Evolutionary conservation across 2,888 invertebrate species (phyloP).

Genomic region (Matsumyia berberina): DNA sequence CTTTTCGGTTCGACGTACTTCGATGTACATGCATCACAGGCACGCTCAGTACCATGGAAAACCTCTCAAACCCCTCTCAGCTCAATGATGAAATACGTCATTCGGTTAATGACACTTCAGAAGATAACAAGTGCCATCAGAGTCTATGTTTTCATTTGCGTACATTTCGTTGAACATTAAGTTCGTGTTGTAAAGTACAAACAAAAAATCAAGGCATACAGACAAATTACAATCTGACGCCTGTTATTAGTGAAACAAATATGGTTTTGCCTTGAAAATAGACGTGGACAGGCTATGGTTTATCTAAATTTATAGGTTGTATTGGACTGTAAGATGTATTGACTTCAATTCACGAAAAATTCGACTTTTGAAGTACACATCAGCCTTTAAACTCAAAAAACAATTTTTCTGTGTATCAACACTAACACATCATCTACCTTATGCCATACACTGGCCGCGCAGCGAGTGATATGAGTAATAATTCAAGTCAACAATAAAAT

Average conservation of each 20-base stretch:
- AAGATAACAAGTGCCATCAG: slow-evolving; percentile 12
- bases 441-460: not conserved
- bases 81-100: slow-evolving; percentile 6
- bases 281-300: no score
- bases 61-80: not conserved
- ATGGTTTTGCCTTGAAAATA: no score
- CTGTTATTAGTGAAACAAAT: no score
- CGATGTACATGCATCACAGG: slow-evolving; percentile 1
- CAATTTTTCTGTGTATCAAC: no score
- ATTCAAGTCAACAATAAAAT: slow-evolving; percentile 31
- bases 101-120: slow-evolving; percentile 22
- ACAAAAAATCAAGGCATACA: not conserved
- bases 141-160: not conserved
- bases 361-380: no score
- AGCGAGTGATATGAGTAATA: slow-evolving; percentile 7
- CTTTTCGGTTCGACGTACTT: slow-evolving; percentile 25
- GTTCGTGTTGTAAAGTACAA: slow-evolving; percentile 5
- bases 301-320: no score
- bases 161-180: not conserved
- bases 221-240: not conserved
- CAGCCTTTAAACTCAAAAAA: no score
- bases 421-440: no score
- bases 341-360: no score
- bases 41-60: not conserved
- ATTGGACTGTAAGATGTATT: no score